Conservation (phyloP, 2,888 invertebrate species). For the Caenorhabditis becei region DNA sequence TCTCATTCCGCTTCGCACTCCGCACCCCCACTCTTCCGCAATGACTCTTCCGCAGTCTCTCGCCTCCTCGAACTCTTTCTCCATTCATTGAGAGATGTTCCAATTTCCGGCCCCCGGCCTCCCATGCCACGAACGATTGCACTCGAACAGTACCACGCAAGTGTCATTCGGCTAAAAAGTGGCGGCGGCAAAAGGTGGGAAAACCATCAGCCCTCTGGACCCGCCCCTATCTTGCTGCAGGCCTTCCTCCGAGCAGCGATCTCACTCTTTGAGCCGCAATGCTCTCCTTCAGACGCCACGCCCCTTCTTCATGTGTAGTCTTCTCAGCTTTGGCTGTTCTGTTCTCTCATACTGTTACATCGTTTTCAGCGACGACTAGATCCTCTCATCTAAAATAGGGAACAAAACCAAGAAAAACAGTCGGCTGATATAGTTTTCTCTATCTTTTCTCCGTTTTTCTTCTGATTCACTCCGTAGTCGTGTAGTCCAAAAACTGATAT, state of each 20-base stretch:
- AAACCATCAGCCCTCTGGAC: slow-evolving; percentile 31
- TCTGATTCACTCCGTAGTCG: slow-evolving; percentile 15
- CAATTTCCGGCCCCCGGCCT: slow-evolving; percentile 9
- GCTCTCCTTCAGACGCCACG: slow-evolving; percentile 49
- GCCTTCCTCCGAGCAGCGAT: slow-evolving; percentile 49
- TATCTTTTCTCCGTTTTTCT: slow-evolving; percentile 1
- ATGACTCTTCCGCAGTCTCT: slow-evolving; percentile 4
- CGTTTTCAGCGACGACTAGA: slow-evolving; percentile 21
- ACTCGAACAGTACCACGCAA: slow-evolving; percentile 54
- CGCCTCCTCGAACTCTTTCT: slow-evolving; percentile 3
- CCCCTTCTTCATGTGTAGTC: slow-evolving; percentile 53
- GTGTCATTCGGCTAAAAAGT: slow-evolving; percentile 31
- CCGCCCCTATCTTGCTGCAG: slow-evolving; percentile 56
- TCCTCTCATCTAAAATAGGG: slow-evolving; percentile 1
- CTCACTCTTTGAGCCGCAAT: slow-evolving; percentile 46
- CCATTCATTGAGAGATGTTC: slow-evolving; percentile 19
- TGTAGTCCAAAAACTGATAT: slow-evolving; percentile 23
- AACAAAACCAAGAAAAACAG: not conserved
- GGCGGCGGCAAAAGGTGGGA: slow-evolving; percentile 56
- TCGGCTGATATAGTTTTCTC: slow-evolving; percentile 17
- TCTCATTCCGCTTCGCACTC: slow-evolving; percentile 31
- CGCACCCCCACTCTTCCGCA: slow-evolving; percentile 9
- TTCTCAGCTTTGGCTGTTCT: slow-evolving; percentile 30
- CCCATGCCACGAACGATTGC: slow-evolving; percentile 20
- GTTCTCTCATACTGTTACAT: slow-evolving; percentile 44